A percentile compares a stretch with the other conserved stretches of the same genome.
Conservation (phyloP, 2,888 invertebrate species). For the Watsonalla cultraria region DNA sequence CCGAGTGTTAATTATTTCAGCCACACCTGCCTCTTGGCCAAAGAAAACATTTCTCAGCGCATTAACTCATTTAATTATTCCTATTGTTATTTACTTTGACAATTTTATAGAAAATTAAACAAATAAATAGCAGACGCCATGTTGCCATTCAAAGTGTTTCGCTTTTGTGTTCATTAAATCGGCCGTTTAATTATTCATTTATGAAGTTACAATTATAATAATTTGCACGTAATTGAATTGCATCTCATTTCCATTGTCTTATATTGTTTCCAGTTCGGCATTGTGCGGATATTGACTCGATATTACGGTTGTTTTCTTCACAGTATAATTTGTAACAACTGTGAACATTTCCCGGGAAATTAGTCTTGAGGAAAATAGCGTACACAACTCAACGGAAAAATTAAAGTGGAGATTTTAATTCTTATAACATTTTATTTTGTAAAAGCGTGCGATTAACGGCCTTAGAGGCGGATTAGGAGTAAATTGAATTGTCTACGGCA, state of each 20-base stretch:
- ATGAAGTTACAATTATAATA: background rate
- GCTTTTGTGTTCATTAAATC: background rate
- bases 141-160: background rate
- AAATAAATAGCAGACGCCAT: background rate
- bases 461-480: conserved; percentile 8
- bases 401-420: conserved; percentile 4
- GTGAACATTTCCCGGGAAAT: background rate
- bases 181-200: background rate
- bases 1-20: conserved; percentile 63
- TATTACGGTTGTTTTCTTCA: background rate
- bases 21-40: conserved; percentile 25
- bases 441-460: conserved; percentile 10
- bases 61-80: background rate
- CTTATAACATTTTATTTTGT: conserved; percentile 5
- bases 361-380: background rate
- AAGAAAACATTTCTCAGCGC: conserved; percentile 21
- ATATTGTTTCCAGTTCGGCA: background rate
- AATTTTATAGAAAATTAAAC: background rate
- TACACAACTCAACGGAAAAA: conserved; percentile 5
- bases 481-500: conserved; percentile 6
- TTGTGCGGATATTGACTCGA: background rate
- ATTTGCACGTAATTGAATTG: background rate
- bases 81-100: background rate
- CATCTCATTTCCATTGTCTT: background rate
- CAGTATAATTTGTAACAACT: background rate